phyloP scores from a whole-genome alignment of 2,113 vertebrate genomes.

The Oxygymnocypris stewartii region DNA sequence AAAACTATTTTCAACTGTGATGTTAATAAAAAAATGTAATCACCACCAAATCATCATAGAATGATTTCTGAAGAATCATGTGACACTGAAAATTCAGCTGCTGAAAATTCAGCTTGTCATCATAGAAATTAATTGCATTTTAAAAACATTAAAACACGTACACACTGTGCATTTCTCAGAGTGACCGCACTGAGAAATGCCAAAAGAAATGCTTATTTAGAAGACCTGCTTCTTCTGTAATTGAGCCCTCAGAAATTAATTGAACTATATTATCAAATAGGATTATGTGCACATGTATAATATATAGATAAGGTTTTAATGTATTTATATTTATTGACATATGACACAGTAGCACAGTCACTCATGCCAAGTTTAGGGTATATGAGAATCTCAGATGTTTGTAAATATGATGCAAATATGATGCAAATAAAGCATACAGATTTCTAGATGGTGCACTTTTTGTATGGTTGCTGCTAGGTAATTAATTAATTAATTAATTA shows the following conservation, averaged over 20 bases:
- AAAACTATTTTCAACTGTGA: background rate
- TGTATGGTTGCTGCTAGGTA: background rate
- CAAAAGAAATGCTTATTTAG: background rate
- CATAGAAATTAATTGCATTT: background rate
- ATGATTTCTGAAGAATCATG: background rate
- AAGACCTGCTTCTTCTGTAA: background rate
- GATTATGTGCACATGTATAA: background rate
- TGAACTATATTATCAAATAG: background rate
- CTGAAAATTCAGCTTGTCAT: background rate
- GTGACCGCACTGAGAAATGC: background rate
- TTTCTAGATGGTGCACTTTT: background rate
- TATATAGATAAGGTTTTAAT: background rate
- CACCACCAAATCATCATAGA: background rate
- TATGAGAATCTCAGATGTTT: background rate
- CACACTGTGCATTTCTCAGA: background rate
- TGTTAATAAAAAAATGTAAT: background rate
- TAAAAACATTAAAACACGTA: background rate
- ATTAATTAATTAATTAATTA: background rate
- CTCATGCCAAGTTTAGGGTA: background rate
- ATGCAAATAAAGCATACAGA: background rate
- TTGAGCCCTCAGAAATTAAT: background rate
- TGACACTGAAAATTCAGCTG: background rate
- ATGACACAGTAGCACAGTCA: background rate
- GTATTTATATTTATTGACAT: background rate
- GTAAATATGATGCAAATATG: background rate